phyloP scores from a whole-genome alignment of 2,113 vertebrate species.

The Tapirus terrestris region DNA sequence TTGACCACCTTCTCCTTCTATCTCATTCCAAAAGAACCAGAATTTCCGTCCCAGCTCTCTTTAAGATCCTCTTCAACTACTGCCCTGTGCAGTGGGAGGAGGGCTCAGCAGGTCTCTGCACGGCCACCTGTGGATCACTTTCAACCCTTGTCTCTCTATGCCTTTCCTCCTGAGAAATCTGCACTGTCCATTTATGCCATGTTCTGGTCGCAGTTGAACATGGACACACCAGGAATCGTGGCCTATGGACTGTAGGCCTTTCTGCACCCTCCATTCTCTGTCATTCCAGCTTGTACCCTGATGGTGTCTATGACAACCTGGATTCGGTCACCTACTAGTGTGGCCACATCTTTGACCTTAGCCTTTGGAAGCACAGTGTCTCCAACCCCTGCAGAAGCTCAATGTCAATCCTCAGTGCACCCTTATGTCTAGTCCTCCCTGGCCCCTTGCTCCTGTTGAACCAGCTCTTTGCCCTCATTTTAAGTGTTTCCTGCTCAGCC shows the following conservation, averaged over 20 bases:
- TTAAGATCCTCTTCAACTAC: background rate
- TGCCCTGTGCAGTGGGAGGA: background rate
- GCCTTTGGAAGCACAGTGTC: background rate
- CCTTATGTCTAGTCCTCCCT: background rate
- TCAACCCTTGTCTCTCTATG: accelerated
- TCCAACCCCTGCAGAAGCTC: background rate
- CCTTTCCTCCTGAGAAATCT: background rate
- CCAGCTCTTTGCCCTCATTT: background rate
- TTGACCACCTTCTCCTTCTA: background rate
- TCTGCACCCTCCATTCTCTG: background rate
- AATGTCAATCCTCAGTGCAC: background rate
- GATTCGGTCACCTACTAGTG: accelerated
- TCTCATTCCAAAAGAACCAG: background rate
- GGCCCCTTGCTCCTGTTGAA: too few species aligned
- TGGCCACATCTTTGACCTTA: background rate
- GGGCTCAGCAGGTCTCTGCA: background rate
- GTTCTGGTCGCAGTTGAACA: accelerated
- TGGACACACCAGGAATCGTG: too few species aligned
- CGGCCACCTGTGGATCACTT: accelerated
- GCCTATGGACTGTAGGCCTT: background rate
- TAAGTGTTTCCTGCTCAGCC: background rate
- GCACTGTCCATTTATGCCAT: background rate
- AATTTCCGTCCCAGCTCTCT: background rate
- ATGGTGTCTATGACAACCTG: background rate
- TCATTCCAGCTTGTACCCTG: background rate